phyloP scores from a whole-genome alignment of 2,797 vertebrate species.

The Masticophis lateralis region DNA sequence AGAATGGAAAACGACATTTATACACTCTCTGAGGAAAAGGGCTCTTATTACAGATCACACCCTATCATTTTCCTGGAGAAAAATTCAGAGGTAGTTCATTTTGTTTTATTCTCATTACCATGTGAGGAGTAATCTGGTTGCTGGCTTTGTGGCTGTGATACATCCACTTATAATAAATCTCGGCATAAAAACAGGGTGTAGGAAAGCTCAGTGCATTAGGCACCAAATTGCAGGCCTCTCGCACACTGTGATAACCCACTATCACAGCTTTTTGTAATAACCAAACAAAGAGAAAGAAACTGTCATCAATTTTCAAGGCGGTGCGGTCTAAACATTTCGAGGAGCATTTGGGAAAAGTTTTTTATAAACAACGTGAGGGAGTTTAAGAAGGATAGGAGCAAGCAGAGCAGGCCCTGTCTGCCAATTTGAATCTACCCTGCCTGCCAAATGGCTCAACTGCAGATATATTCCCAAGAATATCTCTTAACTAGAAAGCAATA shows the following conservation, averaged over 20 bases:
- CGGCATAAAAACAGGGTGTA: neutral
- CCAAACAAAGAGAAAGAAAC: neutral
- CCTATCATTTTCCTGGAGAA: constrained; percentile 16
- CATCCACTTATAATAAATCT: neutral
- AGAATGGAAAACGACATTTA: neutral
- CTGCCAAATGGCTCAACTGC: neutral
- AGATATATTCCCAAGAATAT: neutral
- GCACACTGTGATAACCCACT: neutral
- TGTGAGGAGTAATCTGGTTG: neutral
- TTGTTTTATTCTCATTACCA: neutral
- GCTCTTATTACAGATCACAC: neutral
- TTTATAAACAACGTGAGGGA: neutral
- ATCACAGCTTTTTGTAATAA: neutral
- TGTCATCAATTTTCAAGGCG: neutral
- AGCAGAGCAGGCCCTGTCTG: neutral
- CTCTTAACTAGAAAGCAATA: neutral
- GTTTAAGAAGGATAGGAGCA: neutral
- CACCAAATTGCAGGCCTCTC: neutral
- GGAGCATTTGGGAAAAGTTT: neutral
- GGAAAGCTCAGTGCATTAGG: neutral
- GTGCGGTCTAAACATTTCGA: neutral
- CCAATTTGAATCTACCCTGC: neutral
- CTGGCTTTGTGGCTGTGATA: neutral
- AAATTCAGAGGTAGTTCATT: neutral
- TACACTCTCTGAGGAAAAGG: neutral